Percentiles rank a stretch among this genome's conserved stretches.
Conservation (phyloP, 2,888 invertebrate species). For the Ellobium chinense region DNA sequence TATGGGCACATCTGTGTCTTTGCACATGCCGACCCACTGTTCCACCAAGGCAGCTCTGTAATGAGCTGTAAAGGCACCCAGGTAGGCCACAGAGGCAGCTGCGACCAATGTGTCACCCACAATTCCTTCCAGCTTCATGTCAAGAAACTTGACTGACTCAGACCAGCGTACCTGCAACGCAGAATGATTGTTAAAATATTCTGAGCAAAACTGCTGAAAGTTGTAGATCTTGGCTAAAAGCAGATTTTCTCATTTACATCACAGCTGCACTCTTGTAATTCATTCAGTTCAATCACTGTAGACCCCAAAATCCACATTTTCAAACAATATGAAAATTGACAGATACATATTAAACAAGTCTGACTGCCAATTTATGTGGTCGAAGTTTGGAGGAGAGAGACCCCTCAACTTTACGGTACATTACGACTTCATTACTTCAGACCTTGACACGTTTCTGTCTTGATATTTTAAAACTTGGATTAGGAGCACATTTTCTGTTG, state of each 20-base stretch:
- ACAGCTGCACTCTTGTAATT: background rate
- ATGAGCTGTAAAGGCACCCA: conserved; percentile 75
- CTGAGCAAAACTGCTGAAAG: too few relatives aligned
- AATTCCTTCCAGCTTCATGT: conserved; percentile 73
- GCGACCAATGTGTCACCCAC: conserved; percentile 77
- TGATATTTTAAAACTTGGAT: too few relatives aligned
- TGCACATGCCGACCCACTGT: conserved; percentile 68
- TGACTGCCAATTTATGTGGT: too few relatives aligned
- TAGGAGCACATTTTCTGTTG: too few relatives aligned
- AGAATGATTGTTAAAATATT: background rate
- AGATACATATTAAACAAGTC: background rate
- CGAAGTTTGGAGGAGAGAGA: too few relatives aligned
- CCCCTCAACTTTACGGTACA: too few relatives aligned
- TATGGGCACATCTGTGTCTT: conserved; percentile 67
- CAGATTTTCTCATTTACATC: background rate
- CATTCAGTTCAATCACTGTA: background rate
- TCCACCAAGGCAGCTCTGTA: conserved; percentile 69
- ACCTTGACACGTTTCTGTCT: too few relatives aligned
- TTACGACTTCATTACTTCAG: too few relatives aligned
- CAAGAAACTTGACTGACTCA: conserved; percentile 73
- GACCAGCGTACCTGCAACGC: conserved; percentile 73
- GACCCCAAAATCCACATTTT: background rate
- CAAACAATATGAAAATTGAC: background rate
- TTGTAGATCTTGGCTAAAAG: background rate
- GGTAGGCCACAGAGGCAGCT: conserved; percentile 76